phyloP scores from a whole-genome alignment of 2,113 vertebrate genomes.

The Neoarius graeffei region DNA sequence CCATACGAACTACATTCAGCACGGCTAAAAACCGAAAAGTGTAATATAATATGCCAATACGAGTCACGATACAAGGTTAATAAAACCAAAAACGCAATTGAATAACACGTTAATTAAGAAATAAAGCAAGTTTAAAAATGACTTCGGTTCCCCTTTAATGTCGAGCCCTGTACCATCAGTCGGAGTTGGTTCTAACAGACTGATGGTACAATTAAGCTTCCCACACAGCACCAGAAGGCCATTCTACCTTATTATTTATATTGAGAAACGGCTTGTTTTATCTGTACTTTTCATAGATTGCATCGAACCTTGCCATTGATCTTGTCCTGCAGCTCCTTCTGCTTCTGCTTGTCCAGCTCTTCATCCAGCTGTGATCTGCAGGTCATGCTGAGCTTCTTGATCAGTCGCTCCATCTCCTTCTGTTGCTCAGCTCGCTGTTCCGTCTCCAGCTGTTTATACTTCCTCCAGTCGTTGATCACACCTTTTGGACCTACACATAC shows the following conservation, averaged over 20 bases:
- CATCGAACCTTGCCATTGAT: conserved; percentile 88
- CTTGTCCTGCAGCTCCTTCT: conserved; percentile 88
- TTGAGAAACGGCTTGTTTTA: not conserved
- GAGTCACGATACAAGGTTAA: no score
- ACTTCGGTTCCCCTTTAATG: no score
- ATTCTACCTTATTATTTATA: not conserved
- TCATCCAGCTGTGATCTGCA: conserved; percentile 91
- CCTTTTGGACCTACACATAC: conserved; percentile 87
- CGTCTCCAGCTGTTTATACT: conserved; percentile 93
- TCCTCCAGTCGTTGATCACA: conserved; percentile 96
- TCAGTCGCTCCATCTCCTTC: conserved; percentile 89
- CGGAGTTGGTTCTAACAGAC: not conserved
- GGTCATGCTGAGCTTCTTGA: conserved; percentile 90
- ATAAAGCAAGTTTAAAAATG: no score
- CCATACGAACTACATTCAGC: no score
- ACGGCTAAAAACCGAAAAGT: no score
- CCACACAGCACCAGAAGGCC: not conserved
- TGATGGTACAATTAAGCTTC: not conserved
- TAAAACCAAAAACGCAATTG: no score
- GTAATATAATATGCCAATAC: no score
- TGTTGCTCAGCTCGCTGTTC: conserved; percentile 92
- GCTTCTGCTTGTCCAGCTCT: conserved; percentile 82
- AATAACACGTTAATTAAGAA: no score
- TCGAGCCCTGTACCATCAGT: not conserved
- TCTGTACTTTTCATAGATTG: not conserved